Conservation (phyloP, 92 coral and sea anemone species). For the Parazoanthus atlanticus region DNA sequence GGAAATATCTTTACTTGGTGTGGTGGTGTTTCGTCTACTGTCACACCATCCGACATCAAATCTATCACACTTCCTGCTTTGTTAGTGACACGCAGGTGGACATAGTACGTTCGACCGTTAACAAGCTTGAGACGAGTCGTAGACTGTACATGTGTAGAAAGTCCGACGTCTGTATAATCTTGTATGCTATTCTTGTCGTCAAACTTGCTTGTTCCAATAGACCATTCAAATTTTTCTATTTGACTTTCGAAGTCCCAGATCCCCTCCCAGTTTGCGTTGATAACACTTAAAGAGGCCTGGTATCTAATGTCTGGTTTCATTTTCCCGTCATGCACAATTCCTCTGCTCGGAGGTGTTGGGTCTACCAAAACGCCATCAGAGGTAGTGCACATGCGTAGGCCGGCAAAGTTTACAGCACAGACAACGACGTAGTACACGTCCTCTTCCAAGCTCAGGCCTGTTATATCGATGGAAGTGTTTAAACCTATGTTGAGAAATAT, state of each 20-base stretch:
- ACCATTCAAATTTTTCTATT: constrained; percentile 87
- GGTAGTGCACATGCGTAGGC: constrained; percentile 67
- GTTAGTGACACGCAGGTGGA: constrained; percentile 67
- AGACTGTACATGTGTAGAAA: constrained; percentile 81
- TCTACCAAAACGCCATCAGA: constrained; percentile 93
- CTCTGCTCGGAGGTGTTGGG: constrained; percentile 70
- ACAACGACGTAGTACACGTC: constrained; percentile 89
- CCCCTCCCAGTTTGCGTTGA: constrained; percentile 96
- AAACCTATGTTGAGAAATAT: constrained; percentile 60
- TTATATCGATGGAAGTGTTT: constrained; percentile 61
- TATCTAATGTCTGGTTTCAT: constrained; percentile 87
- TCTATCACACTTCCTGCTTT: constrained; percentile 75
- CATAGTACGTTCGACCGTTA: constrained; percentile 76
- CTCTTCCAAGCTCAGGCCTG: constrained; percentile 64
- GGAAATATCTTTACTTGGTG: constrained; percentile 59
- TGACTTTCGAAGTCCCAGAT: constrained; percentile 91
- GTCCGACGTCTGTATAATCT: constrained; percentile 74
- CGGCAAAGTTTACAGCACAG: constrained; percentile 84
- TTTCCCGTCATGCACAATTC: constrained; percentile 88
- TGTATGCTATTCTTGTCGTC: constrained; percentile 52
- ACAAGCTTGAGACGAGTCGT: constrained; percentile 53
- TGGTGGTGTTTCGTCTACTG: constrained; percentile 83
- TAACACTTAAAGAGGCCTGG: constrained; percentile 70
- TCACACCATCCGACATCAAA: constrained; percentile 86
- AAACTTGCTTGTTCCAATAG: constrained; percentile 66